Percentiles rank a stretch among this genome's conserved stretches.
Evolutionary conservation across 1,140 invertebrate genomes (phyloP).

Genomic region (Aplysia californica): DNA sequence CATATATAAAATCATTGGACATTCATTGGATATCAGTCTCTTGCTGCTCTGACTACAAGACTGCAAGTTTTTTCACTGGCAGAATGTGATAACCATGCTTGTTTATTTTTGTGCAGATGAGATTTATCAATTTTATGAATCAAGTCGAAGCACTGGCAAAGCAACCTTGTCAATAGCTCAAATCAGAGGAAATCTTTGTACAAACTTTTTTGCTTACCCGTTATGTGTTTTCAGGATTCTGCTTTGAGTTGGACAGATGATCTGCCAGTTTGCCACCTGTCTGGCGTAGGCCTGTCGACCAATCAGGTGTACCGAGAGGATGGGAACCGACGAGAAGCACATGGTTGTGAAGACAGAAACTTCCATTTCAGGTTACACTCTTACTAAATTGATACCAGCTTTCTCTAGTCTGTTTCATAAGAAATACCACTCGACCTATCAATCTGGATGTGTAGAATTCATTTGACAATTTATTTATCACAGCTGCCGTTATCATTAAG

Average conservation of each 20-base stretch:
- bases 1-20: too few species aligned
- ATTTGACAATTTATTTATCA: background rate
- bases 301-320: constrained; percentile 85
- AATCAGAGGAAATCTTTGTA: too few species aligned
- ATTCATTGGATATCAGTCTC: too few species aligned
- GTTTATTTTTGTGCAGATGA: too few species aligned
- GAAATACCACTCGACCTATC: background rate
- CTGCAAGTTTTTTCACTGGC: too few species aligned
- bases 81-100: too few species aligned
- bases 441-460: background rate
- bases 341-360: constrained; percentile 85
- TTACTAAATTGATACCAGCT: background rate
- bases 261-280: constrained; percentile 81
- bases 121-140: too few species aligned
- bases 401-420: background rate
- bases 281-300: constrained; percentile 84
- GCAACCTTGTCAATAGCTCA: too few species aligned
- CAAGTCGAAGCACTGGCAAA: too few species aligned
- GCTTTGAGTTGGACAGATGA: constrained; percentile 83
- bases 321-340: constrained; percentile 78
- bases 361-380: constrained; percentile 75
- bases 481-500: background rate
- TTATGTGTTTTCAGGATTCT: constrained; percentile 36
- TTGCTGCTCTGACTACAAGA: too few species aligned
- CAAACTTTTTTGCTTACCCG: constrained; percentile 46